Evolutionary conservation across 1,140 invertebrate species (phyloP).

Genomic region (Maniola jurtina): DNA sequence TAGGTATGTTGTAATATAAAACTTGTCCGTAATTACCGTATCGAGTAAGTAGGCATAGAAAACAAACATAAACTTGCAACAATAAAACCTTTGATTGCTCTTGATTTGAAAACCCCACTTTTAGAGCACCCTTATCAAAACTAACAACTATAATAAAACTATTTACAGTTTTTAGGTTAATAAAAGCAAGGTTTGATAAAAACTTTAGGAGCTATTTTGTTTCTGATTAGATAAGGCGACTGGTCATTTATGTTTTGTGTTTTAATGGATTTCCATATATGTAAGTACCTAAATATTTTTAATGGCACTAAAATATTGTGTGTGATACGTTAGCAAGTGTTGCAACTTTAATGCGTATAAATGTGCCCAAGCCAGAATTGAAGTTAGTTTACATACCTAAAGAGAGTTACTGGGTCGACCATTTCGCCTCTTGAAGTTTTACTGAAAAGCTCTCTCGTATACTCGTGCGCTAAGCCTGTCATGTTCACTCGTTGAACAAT

Average conservation of each 20-base stretch:
- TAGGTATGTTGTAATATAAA: too few relatives aligned
- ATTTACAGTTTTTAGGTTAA: slow-evolving; percentile 47
- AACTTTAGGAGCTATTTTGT: slow-evolving; percentile 45
- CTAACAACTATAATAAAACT: slow-evolving; percentile 48
- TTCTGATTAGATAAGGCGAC: slow-evolving; percentile 45
- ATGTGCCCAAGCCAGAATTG: too few relatives aligned
- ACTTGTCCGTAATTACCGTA: too few relatives aligned
- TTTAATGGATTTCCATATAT: slow-evolving; percentile 4
- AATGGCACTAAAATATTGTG: background rate
- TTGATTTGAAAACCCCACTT: slow-evolving; percentile 44
- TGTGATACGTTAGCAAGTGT: background rate
- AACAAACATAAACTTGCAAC: background rate
- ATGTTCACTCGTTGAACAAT: too few relatives aligned
- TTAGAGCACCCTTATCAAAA: slow-evolving; percentile 49
- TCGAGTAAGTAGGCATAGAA: background rate
- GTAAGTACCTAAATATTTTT: background rate
- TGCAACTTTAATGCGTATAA: background rate
- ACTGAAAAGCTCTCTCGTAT: too few relatives aligned
- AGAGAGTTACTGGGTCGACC: too few relatives aligned
- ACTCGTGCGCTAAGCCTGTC: too few relatives aligned
- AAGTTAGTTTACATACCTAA: too few relatives aligned
- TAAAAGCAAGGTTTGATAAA: slow-evolving; percentile 49
- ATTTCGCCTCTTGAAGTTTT: too few relatives aligned
- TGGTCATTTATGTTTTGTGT: slow-evolving; percentile 8
- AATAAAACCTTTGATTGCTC: slow-evolving; percentile 35